These are phyloP conservation scores for Pterostichus niger DNA, from an alignment of 2,888 invertebrate genomes.

Conservation along the genomic window DNA sequence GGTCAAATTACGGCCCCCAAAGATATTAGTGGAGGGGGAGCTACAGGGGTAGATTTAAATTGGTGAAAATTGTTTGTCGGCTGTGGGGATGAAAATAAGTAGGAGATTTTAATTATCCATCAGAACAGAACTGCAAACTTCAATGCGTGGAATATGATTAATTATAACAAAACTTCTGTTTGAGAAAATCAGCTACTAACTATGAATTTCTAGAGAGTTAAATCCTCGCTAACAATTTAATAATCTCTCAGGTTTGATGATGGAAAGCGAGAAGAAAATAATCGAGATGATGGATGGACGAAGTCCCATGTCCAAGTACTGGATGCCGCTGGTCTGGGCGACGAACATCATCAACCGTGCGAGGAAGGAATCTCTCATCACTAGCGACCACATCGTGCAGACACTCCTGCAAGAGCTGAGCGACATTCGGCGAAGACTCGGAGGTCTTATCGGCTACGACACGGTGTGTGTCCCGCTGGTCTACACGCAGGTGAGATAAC, in stretches of 20 bases:
- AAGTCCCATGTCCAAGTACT: constrained; percentile 94
- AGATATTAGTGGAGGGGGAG: too few relatives aligned
- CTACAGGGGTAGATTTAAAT: too few relatives aligned
- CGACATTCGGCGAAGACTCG: constrained; percentile 90
- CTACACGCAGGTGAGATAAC: constrained; percentile 89
- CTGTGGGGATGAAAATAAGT: too few relatives aligned
- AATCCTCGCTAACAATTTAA: not conserved
- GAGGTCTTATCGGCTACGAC: constrained; percentile 93
- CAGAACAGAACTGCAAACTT: too few relatives aligned
- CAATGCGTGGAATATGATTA: too few relatives aligned
- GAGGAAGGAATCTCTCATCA: constrained; percentile 89
- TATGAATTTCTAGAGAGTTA: too few relatives aligned
- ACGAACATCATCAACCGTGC: constrained; percentile 94
- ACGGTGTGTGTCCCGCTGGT: constrained; percentile 95
- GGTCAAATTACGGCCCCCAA: too few relatives aligned
- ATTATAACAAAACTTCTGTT: too few relatives aligned
- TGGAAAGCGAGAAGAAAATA: constrained; percentile 94
- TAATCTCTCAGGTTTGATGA: constrained; percentile 86
- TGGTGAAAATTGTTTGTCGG: too few relatives aligned
- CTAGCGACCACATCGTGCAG: constrained; percentile 95
- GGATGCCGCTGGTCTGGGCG: constrained; percentile 97
- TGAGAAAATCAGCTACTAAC: too few relatives aligned
- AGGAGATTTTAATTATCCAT: too few relatives aligned
- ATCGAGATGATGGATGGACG: constrained; percentile 94
- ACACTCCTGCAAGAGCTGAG: constrained; percentile 93